A percentile compares a stretch with the other conserved stretches of the same genome.
These are phyloP conservation scores for Drosophila subobscura DNA, from an alignment of 1,140 invertebrate genomes.

Conservation along the genomic window DNA sequence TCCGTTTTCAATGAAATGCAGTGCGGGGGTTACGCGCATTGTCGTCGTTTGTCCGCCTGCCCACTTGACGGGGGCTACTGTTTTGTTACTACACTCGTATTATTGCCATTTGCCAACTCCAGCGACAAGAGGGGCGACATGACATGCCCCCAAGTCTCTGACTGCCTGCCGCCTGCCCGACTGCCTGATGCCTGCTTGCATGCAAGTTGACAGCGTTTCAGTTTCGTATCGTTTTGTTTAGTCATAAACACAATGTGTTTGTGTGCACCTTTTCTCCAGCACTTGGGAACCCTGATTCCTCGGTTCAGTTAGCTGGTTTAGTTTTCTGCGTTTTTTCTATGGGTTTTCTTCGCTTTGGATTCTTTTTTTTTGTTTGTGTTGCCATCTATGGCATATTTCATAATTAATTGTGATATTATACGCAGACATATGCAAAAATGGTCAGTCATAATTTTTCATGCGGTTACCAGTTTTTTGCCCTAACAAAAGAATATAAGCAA, in stretches of 20 bases:
- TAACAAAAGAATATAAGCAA: neutral
- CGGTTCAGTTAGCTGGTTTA: constrained; percentile 27
- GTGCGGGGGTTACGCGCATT: constrained; percentile 42
- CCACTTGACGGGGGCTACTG: constrained; percentile 51
- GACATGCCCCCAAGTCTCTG: neutral
- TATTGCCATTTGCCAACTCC: constrained; percentile 75
- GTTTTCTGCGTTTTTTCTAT: no score
- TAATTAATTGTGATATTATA: constrained; percentile 81
- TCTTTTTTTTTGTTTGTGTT: constrained; percentile 12
- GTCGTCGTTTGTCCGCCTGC: constrained; percentile 55
- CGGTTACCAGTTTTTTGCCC: constrained; percentile 52
- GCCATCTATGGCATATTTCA: constrained; percentile 61
- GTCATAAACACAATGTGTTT: constrained; percentile 60
- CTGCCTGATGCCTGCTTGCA: neutral
- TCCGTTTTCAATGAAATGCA: no score
- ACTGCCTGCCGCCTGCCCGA: neutral
- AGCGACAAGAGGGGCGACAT: constrained; percentile 21
- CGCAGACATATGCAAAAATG: constrained; percentile 69
- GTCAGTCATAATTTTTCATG: constrained; percentile 53
- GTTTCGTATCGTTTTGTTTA: constrained; percentile 77
- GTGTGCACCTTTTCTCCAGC: constrained; percentile 8
- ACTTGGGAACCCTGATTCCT: constrained; percentile 23
- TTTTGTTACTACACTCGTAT: constrained; percentile 66
- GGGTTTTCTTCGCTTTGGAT: constrained; percentile 7
- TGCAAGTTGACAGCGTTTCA: constrained; percentile 75